Evolutionary conservation across 2,888 invertebrate species (phyloP), one percentile per base, ranked within the genome.

Genomic region (Acrocyrtus sp.): DNA sequence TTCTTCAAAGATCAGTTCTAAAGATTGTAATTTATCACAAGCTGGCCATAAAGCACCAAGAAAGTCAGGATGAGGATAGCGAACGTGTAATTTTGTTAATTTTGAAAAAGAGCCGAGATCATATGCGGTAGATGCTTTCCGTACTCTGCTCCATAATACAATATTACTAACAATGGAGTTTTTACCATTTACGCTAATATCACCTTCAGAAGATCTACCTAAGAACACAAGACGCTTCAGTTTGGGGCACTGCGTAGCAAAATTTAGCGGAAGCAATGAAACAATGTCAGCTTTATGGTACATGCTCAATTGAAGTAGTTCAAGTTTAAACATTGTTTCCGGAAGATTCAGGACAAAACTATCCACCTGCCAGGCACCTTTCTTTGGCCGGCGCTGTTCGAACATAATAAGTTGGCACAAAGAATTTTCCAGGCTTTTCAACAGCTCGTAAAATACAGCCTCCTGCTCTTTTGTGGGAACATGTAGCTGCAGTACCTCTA

Each of bases 251-350:
- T 61, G 61, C 17, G 24, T 39, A 1, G 61, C n/a, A n/a, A 27
- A 62, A 21, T 61, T 47, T 1, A 48, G 41, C 0, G 41, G 39
- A 6, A 48, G 4, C 34, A 61, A 21, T 3, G 54, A 48, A 8
- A 62, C 69, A 12, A 62, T 24, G 3, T 12, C 15, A 24, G 61
- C 19, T 50, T 69, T 69, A 4, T 19, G 15, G n/a, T n/a, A 29
- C 21, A 56, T 54, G 19, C 69, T 69, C 15, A 69, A 29, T 45
- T 62, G 69, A 15, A 69, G 47, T 17, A 56, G 5, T 17, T 62
- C 62, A 8, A 69, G 45, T 1, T 48, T 45, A 0, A 19, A 24
- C 69, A 69, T 54, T 12, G 3, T n/a, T 0, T 22, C 41, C 8
- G 56, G 69, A 34, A 62, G 19, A 3, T 21, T 22, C 21, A 69